Evolutionary conservation across 2,888 invertebrate species (phyloP).

Genomic region (Lepeophtheirus nordmannii): DNA sequence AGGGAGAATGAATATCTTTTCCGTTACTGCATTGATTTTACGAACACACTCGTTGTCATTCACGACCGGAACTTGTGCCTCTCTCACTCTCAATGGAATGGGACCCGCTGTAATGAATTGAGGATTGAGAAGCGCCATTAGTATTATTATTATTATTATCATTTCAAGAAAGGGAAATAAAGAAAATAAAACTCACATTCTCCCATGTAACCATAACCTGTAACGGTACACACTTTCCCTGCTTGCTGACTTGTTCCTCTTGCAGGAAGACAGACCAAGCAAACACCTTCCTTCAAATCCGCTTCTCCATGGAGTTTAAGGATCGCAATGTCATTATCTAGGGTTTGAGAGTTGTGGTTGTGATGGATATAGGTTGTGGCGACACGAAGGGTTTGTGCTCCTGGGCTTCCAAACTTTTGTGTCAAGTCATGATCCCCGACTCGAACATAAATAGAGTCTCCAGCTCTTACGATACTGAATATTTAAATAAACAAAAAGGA

Average conservation of each 20-base stretch:
- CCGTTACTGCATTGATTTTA: conserved; percentile 83
- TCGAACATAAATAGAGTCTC: conserved; percentile 79
- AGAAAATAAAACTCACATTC: conserved; percentile 47
- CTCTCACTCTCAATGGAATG: conserved; percentile 70
- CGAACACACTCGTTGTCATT: conserved; percentile 80
- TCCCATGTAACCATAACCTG: conserved; percentile 88
- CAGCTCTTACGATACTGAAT: conserved; percentile 71
- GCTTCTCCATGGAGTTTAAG: conserved; percentile 66
- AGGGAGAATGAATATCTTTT: conserved; percentile 81
- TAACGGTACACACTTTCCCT: conserved; percentile 77
- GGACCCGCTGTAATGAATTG: conserved; percentile 52
- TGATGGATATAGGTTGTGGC: conserved; percentile 88
- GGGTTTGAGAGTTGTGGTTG: conserved; percentile 83
- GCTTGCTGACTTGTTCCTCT: conserved; percentile 66
- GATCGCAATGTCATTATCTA: conserved; percentile 84
- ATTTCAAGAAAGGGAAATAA: neutral
- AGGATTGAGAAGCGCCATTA: neutral
- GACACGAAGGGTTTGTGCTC: conserved; percentile 73
- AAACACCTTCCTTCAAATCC: conserved; percentile 49
- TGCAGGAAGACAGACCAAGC: conserved; percentile 71
- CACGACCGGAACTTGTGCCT: conserved; percentile 79
- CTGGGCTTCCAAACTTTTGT: conserved; percentile 73
- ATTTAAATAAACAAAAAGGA: conserved; percentile 7
- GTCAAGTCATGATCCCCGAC: conserved; percentile 85
- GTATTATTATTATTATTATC: neutral